Base-by-base conservation (phyloP, 2,113 vertebrate genomes). In the Pedionomus torquatus region DNA sequence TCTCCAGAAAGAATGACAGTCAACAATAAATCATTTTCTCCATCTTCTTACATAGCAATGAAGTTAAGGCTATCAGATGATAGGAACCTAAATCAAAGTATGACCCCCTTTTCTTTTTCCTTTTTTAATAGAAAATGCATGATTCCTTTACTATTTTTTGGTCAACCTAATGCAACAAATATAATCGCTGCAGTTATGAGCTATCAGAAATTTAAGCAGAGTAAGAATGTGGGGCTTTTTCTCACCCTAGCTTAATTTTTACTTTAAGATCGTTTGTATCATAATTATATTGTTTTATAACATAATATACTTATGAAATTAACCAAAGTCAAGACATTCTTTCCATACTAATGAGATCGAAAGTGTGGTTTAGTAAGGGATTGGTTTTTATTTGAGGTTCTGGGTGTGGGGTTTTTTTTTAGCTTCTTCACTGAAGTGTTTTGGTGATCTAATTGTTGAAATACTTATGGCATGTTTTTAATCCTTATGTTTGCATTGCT, bases 1-100 rank as follows among this genome's bases (percentile, higher is more conserved):
- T 97, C 97, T 96, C 91, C 85, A 97, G 96, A 96, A 98, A 97
- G 96, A 98, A 96, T 98, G 97, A 97, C 96, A 98, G 93, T 96
- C 96, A 91, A 89, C 92, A 96, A 97, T 98, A 98, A 98, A 98
- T 98, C 96, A 97, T 94, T 93, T 93, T 60, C 87, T 97, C 95
- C 93, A 97, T 98, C 96, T 97, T 96, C 96, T 96, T 97, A 96
- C 91, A 91, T 44, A 97, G 96, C 33, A 15, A 96, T 97, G 93
- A 97, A 97, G 83, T 95, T 97, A 97, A 97, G 89, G 86, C 84
- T 97, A 96, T 95, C 87, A 76, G 92, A 96, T 97, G 91, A 95
- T 96, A 97, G 91, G 89, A 96, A 95, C 74, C 85, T 97, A 98
- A 98, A 98, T 98, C 96, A 97, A 94, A 93, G 92, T 46, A 96